phyloP scores from a whole-genome alignment of 30 jellyfish, hydroid and myxozoan genomes.

The Cassiopea xamachana region DNA sequence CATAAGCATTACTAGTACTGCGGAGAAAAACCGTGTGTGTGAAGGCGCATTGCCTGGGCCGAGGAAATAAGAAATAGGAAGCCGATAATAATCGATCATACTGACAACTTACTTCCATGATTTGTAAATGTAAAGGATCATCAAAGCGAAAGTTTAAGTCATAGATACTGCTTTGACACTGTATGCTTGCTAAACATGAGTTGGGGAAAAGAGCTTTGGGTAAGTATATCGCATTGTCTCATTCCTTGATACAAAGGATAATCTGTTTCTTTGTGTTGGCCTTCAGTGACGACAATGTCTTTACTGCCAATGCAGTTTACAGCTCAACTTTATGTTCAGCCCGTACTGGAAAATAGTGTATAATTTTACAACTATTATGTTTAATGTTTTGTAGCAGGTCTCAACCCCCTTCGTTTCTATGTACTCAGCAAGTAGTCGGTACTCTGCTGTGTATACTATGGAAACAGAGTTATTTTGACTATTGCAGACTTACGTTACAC shows the following conservation, averaged over 20 bases:
- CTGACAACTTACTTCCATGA: not conserved
- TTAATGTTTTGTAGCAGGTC: no score
- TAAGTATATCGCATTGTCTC: slow-evolving; percentile 8
- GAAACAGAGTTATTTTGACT: not conserved
- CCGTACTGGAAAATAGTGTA: no score
- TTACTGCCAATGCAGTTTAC: no score
- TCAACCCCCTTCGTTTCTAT: no score
- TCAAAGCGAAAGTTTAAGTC: not conserved
- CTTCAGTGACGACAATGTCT: no score
- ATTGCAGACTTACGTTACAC: not conserved
- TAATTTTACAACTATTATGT: no score
- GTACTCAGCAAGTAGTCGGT: no score
- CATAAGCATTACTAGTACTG: no score
- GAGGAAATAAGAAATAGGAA: slow-evolving; percentile 50
- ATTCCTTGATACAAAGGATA: not conserved
- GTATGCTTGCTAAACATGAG: slow-evolving; percentile 28
- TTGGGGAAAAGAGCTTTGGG: slow-evolving; percentile 76
- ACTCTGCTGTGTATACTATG: no score
- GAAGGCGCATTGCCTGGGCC: slow-evolving; percentile 56
- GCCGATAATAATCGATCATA: slow-evolving; percentile 17
- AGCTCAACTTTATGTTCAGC: no score
- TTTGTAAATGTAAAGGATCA: not conserved
- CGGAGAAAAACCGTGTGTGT: not conserved
- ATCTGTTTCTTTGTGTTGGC: no score
- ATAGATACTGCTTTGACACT: not conserved